phyloP scores from a whole-genome alignment of 1,140 invertebrate genomes.

The Lanistes nyassanus region DNA sequence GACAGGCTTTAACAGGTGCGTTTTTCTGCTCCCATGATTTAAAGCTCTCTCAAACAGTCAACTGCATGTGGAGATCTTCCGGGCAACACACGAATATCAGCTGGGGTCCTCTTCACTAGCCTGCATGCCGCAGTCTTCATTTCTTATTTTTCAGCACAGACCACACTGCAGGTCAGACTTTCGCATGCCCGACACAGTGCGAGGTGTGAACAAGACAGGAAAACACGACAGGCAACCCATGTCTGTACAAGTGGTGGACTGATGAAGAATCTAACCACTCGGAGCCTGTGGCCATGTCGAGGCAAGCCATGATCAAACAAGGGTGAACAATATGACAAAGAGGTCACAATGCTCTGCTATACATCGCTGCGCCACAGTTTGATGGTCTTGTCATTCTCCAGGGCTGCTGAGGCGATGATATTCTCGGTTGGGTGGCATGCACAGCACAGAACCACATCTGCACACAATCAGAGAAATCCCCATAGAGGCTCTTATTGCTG shows the following conservation, averaged over 20 bases:
- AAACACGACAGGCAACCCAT: neutral
- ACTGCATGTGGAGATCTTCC: too few species aligned
- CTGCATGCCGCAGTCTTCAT: too few species aligned
- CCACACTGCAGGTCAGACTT: too few species aligned
- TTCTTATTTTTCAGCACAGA: too few species aligned
- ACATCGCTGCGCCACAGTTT: constrained; percentile 99
- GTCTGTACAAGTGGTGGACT: neutral
- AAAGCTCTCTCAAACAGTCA: too few species aligned
- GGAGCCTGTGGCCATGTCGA: neutral
- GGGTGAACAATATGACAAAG: neutral
- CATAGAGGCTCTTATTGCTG: too few species aligned
- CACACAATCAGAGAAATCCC: constrained; percentile 51
- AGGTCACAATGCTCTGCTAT: constrained; percentile 61
- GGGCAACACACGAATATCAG: too few species aligned
- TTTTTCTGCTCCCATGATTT: too few species aligned
- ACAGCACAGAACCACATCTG: constrained; percentile 96
- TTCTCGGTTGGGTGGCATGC: constrained; percentile 99
- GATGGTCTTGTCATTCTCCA: constrained; percentile 99
- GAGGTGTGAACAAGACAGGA: neutral
- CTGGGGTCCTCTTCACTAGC: too few species aligned
- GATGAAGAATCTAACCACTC: neutral
- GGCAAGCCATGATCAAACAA: neutral
- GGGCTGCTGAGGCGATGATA: constrained; percentile 97
- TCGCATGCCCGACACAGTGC: too few species aligned
- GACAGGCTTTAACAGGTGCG: too few species aligned